Evolutionary conservation across 1,140 invertebrate species (phyloP).

Genomic region (Aethina tumida): DNA sequence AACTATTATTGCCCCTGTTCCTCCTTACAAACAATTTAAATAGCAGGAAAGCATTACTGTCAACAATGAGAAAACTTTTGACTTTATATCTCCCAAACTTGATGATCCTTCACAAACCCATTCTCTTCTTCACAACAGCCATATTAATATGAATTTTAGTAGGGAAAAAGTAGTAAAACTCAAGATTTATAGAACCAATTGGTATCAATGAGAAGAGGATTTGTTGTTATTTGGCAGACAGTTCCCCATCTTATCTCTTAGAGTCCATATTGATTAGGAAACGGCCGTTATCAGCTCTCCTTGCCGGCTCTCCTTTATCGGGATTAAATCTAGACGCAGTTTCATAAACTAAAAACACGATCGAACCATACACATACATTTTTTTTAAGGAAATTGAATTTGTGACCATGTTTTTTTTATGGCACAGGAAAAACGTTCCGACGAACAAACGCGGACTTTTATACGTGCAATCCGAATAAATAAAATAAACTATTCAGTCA

Average conservation of each 20-base stretch:
- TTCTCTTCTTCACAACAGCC: too few relatives aligned
- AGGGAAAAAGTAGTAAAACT: too few relatives aligned
- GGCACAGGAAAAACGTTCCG: not conserved
- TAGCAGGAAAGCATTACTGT: too few relatives aligned
- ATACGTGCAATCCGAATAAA: slow-evolving; percentile 1
- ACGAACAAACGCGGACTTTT: not conserved
- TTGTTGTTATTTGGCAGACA: slow-evolving; percentile 8
- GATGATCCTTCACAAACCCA: too few relatives aligned
- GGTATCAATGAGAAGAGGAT: slow-evolving; percentile 6
- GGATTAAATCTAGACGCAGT: slow-evolving; percentile 4
- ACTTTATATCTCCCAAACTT: too few relatives aligned
- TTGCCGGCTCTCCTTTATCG: slow-evolving; percentile 7
- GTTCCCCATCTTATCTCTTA: slow-evolving; percentile 2
- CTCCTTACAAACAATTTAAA: too few relatives aligned
- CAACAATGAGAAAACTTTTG: too few relatives aligned
- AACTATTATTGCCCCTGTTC: too few relatives aligned
- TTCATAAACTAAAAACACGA: slow-evolving; percentile 1
- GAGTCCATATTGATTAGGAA: slow-evolving; percentile 11
- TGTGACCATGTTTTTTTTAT: slow-evolving; percentile 3
- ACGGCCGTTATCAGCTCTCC: slow-evolving; percentile 7
- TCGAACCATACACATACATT: not conserved
- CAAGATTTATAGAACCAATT: too few relatives aligned
- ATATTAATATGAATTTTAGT: too few relatives aligned
- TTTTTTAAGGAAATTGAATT: slow-evolving; percentile 3
- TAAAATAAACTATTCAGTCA: not conserved